phyloP scores from a whole-genome alignment of 1,140 invertebrate species.

The Asbolus verrucosus region DNA sequence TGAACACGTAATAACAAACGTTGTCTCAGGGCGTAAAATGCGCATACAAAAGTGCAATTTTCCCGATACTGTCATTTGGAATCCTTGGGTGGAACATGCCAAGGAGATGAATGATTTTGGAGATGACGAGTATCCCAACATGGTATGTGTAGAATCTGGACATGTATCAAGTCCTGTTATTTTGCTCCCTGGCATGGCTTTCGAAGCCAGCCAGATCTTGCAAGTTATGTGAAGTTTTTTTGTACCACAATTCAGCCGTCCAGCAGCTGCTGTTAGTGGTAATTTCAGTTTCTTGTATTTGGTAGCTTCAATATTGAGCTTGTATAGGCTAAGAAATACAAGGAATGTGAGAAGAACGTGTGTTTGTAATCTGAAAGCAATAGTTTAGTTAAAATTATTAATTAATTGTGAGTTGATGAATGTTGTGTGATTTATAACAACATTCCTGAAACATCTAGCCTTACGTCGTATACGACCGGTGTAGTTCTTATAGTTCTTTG shows the following conservation, averaged over 20 bases:
- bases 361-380: conserved; percentile 45
- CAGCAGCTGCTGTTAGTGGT: conserved; percentile 16
- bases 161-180: conserved; percentile 88
- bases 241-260: conserved; percentile 31
- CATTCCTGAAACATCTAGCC: conserved; percentile 58
- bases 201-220: conserved; percentile 88
- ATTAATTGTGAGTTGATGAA: conserved; percentile 41
- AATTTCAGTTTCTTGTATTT: conserved; percentile 21
- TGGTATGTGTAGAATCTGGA: conserved; percentile 95
- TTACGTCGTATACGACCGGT: conserved; percentile 61
- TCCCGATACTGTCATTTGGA: conserved; percentile 96
- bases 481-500: conserved; percentile 52
- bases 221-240: conserved; percentile 71
- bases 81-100: conserved; percentile 94
- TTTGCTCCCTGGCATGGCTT: conserved; percentile 86
- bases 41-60: conserved; percentile 94
- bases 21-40: conserved; percentile 91
- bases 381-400: conserved; percentile 48
- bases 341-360: conserved; percentile 28
- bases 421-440: conserved; percentile 43
- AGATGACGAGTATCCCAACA: conserved; percentile 94
- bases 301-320: neutral
- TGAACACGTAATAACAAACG: conserved; percentile 93
- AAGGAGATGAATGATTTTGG: conserved; percentile 94
- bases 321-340: conserved; percentile 34